phyloP scores from a whole-genome alignment of 2,797 vertebrate genomes.

The Momotus momota region DNA sequence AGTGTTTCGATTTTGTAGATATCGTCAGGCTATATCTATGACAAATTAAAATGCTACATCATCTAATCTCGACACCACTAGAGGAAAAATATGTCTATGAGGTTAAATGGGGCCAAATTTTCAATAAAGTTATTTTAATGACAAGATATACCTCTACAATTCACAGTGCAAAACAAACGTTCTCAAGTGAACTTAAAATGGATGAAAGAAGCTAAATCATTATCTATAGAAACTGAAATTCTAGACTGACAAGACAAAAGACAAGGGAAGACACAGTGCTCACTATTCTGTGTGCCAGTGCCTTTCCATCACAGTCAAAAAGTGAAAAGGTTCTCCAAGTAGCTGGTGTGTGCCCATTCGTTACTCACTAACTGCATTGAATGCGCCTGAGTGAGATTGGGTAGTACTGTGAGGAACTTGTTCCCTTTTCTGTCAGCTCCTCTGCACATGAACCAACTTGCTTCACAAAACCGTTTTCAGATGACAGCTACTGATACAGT shows the following conservation, averaged over 20 bases:
- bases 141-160: not conserved
- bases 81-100: not conserved
- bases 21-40: slow-evolving; percentile 12
- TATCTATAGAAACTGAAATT: not conserved
- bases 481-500: not conserved
- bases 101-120: slow-evolving; percentile 18
- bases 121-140: slow-evolving; percentile 1
- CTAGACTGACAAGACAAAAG: not conserved
- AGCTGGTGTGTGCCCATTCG: not conserved
- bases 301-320: not conserved
- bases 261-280: not conserved
- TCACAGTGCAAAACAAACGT: not conserved
- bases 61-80: slow-evolving; percentile 10
- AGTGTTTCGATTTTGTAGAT: slow-evolving; percentile 12
- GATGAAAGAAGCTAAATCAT: slow-evolving; percentile 6
- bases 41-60: slow-evolving; percentile 43
- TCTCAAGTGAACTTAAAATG: not conserved
- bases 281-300: not conserved
- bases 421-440: not conserved
- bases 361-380: not conserved
- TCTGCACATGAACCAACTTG: not conserved
- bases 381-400: accelerated
- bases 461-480: not conserved
- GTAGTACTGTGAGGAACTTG: accelerated
- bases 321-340: not conserved